Conservation (phyloP, 64 coral and sea anemone genomes). For the Montipora foliosa region DNA sequence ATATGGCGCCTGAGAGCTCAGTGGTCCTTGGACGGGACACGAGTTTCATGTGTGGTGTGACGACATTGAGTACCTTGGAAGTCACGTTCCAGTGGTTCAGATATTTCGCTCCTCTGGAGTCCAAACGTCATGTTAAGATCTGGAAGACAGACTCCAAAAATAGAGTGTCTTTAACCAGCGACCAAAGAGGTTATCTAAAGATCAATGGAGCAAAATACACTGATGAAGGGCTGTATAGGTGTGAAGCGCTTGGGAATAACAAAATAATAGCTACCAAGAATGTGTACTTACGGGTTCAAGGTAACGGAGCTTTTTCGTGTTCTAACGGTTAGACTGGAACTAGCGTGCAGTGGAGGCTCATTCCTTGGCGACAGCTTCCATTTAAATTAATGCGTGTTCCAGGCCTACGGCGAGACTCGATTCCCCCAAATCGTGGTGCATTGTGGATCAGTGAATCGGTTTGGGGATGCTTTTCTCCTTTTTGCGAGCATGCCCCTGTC, state of each 20-base stretch:
- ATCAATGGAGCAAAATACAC: conserved; percentile 30
- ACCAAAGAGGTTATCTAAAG: conserved; percentile 33
- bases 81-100: conserved; percentile 58
- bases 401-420: no score
- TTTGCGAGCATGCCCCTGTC: no score
- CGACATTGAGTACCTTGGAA: conserved; percentile 27
- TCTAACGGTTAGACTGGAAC: no score
- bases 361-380: no score
- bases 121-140: conserved; percentile 22
- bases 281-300: conserved; percentile 54
- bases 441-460: no score
- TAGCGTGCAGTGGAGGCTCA: no score
- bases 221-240: conserved; percentile 45
- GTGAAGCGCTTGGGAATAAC: conserved; percentile 4
- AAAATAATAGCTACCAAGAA: background rate
- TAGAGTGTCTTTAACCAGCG: background rate
- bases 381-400: no score
- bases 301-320: background rate
- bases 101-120: conserved; percentile 6
- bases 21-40: conserved; percentile 11
- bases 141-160: conserved; percentile 21
- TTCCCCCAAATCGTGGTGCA: no score
- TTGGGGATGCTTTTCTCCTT: no score
- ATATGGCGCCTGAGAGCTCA: background rate
- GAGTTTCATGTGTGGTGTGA: conserved; percentile 47